Conservation (phyloP, 1,140 invertebrate genomes). For the Brachionus manjavacas region DNA sequence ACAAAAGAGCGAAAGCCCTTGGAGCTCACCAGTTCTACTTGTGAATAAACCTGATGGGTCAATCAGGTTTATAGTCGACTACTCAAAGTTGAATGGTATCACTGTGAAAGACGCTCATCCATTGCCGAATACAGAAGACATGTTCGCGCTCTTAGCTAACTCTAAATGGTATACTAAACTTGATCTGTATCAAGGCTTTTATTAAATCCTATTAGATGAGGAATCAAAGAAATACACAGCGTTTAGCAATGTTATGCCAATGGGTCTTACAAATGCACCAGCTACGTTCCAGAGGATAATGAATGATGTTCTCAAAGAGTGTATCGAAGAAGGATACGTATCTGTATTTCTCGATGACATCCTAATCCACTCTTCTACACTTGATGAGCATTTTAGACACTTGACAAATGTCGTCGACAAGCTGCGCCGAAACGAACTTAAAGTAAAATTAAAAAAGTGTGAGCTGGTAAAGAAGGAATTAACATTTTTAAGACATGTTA, state of each 20-base stretch:
- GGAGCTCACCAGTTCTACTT: not conserved
- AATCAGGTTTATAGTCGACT: not conserved
- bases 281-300: conserved; percentile 18
- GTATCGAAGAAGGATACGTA: not conserved
- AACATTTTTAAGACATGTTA: no score
- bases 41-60: not conserved
- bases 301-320: no score
- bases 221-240: not conserved
- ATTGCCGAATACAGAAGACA: not conserved
- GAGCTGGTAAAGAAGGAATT: not conserved
- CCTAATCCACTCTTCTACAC: not conserved
- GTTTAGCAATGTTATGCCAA: conserved; percentile 4
- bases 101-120: not conserved
- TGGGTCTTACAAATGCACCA: not conserved
- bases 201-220: not conserved
- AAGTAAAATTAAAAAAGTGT: conserved; percentile 15
- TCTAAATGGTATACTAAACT: not conserved
- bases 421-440: not conserved
- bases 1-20: not conserved
- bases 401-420: not conserved
- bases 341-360: not conserved
- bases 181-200: not conserved
- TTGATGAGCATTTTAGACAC: not conserved
- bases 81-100: not conserved
- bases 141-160: not conserved